phyloP scores from a whole-genome alignment of 2,797 vertebrate genomes.

The Amblyraja radiata region DNA sequence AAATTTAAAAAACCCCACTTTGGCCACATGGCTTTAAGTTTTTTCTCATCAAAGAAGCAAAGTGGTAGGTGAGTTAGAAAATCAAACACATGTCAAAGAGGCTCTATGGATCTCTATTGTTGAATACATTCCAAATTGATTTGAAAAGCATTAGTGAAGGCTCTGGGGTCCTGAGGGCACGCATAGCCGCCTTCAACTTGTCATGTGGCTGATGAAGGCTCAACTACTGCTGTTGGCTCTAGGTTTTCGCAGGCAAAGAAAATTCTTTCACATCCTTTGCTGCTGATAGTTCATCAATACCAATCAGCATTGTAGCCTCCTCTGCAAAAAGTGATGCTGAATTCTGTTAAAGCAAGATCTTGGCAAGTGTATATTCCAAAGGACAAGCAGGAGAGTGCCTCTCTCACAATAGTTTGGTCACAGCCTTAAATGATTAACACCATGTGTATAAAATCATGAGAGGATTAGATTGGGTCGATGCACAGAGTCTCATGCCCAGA shows the following conservation, averaged over 20 bases:
- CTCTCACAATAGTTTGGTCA: neutral
- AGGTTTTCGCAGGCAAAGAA: neutral
- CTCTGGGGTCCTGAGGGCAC: neutral
- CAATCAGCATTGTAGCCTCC: neutral
- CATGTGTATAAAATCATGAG: no score
- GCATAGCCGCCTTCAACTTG: neutral
- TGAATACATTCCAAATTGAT: constrained; percentile 34
- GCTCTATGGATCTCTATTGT: neutral
- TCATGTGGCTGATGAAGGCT: constrained; percentile 22
- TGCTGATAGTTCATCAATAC: constrained; percentile 10
- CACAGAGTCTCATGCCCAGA: no score
- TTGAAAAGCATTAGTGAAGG: constrained; percentile 4
- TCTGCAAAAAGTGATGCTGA: constrained; percentile 10
- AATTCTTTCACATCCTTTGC: constrained; percentile 16
- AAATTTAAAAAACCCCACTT: neutral
- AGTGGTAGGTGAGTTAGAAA: constrained; percentile 31
- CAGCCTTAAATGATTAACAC: neutral
- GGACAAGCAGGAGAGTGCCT: neutral
- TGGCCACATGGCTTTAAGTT: constrained; percentile 1
- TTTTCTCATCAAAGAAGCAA: constrained; percentile 23
- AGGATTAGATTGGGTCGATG: no score
- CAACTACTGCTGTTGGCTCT: neutral
- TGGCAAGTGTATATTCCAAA: neutral
- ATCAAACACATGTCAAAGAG: constrained; percentile 32
- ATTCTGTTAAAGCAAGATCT: neutral